Evolutionary conservation across 2,113 vertebrate genomes (phyloP).

Genomic region (Aegithalos caudatus): DNA sequence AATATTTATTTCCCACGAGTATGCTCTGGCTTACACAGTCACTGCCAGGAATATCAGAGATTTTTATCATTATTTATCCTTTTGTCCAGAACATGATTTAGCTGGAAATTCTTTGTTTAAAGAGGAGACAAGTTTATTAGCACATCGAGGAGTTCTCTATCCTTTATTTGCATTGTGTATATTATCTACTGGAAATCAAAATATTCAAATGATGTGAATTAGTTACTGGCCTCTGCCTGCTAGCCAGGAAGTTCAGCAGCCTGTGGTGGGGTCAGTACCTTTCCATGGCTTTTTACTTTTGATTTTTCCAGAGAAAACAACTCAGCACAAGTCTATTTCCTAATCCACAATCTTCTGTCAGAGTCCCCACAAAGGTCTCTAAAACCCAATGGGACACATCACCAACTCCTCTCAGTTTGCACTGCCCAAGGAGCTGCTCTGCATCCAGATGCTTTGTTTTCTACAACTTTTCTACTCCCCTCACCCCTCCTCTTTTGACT

Average conservation of each 20-base stretch:
- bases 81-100: neutral
- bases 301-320: neutral
- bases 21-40: neutral
- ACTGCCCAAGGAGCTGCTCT: neutral
- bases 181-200: neutral
- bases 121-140: neutral
- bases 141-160: accelerated
- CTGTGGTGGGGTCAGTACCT: neutral
- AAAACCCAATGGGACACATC: accelerated
- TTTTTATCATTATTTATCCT: neutral
- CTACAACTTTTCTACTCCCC: neutral
- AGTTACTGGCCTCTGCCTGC: neutral
- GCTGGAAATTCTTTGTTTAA: neutral
- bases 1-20: neutral
- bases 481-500: neutral
- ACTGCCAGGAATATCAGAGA: neutral
- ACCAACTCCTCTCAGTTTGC: accelerated
- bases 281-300: neutral
- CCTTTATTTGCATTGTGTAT: neutral
- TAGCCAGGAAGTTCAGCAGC: neutral
- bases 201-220: neutral
- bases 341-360: neutral
- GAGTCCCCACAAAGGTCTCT: neutral
- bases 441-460: neutral
- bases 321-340: neutral